Percentiles rank a stretch among this genome's conserved stretches.
These are phyloP conservation scores for Threskiornis aethiopicus DNA, from an alignment of 2,797 vertebrate species.

Conservation along the genomic window DNA sequence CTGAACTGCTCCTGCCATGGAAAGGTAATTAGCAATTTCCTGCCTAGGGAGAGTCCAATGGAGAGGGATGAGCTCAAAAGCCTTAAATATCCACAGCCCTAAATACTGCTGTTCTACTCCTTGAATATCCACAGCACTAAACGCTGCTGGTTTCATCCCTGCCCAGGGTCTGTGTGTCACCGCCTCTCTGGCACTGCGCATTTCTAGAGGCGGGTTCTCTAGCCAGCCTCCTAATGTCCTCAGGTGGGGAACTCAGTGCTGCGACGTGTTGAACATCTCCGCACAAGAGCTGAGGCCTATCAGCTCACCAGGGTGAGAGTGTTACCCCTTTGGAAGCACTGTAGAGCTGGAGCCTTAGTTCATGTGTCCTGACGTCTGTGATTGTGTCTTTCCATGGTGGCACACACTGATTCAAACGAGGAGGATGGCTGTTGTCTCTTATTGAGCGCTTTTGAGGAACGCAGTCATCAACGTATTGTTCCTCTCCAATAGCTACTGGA, in stretches of 20 bases:
- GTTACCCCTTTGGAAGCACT: not conserved
- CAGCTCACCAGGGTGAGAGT: not conserved
- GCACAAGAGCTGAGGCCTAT: not conserved
- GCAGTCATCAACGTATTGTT: not conserved
- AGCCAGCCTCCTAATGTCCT: not conserved
- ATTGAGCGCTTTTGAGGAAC: not conserved
- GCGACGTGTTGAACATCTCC: not conserved
- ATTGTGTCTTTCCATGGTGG: not conserved
- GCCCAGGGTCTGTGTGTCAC: not conserved
- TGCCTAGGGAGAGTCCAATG: not conserved
- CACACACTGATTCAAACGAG: rapidly evolving
- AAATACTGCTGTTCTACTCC: not conserved
- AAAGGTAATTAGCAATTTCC: conserved; percentile 51
- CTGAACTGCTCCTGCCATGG: not conserved
- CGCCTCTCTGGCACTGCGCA: rapidly evolving
- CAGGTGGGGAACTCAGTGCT: not conserved
- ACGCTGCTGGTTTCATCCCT: not conserved
- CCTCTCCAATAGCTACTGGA: not conserved
- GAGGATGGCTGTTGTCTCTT: not conserved
- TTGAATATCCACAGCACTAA: not conserved
- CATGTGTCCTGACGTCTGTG: rapidly evolving
- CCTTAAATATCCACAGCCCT: not conserved
- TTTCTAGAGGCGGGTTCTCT: not conserved
- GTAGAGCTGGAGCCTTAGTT: not conserved
- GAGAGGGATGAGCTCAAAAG: not conserved